Conservation (phyloP, 2,888 invertebrate species). For the Erebia ligea region DNA sequence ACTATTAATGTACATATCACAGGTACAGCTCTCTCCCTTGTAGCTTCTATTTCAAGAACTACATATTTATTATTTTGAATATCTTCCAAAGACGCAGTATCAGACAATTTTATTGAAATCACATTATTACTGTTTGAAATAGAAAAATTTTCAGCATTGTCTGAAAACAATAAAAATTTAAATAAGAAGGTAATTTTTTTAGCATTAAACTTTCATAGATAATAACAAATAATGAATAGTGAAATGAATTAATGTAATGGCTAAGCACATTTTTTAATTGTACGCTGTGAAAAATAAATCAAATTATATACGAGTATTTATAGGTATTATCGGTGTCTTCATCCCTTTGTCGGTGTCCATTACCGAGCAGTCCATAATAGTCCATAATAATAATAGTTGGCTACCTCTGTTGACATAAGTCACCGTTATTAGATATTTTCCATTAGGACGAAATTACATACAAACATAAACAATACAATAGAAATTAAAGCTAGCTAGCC, state of each 20-base stretch:
- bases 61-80: slow-evolving; percentile 51
- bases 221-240: neutral
- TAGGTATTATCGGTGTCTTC: too few relatives aligned
- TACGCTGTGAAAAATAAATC: too few relatives aligned
- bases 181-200: neutral
- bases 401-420: too few relatives aligned
- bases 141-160: slow-evolving; percentile 49
- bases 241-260: neutral
- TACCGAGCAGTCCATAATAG: too few relatives aligned
- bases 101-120: slow-evolving; percentile 46
- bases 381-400: too few relatives aligned
- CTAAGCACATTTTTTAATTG: too few relatives aligned
- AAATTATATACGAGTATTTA: too few relatives aligned
- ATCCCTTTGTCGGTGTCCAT: too few relatives aligned
- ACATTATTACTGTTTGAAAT: slow-evolving; percentile 45
- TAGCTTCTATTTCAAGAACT: slow-evolving; percentile 61
- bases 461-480: too few relatives aligned
- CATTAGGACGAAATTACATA: too few relatives aligned
- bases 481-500: too few relatives aligned
- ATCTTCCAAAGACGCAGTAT: slow-evolving; percentile 47
- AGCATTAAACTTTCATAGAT: neutral
- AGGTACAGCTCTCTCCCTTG: slow-evolving; percentile 55
- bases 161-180: slow-evolving; percentile 48
- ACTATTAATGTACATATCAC: slow-evolving; percentile 54
- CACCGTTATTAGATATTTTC: too few relatives aligned